These are phyloP conservation scores for Mnemiopsis leidyi DNA, from an alignment of 37 sponge, comb jelly and placozoan species.

Conservation along the genomic window DNA sequence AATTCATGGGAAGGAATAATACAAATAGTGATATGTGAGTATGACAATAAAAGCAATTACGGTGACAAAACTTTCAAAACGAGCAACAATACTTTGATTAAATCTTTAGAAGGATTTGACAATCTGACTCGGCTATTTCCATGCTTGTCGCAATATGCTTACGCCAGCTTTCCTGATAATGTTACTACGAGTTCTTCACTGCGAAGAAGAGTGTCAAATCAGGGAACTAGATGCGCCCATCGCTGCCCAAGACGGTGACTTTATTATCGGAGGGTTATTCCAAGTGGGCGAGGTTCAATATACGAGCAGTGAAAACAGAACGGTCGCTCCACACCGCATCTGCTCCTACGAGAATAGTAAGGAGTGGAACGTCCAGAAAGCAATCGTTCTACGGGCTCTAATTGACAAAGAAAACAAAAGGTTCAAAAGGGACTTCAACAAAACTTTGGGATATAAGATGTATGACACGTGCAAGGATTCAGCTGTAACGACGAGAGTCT, in stretches of 20 bases:
- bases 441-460: conserved; percentile 38
- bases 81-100: too few species aligned
- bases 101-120: too few species aligned
- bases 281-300: background rate
- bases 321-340: background rate
- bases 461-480: conserved; percentile 20
- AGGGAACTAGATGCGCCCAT: background rate
- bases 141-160: too few species aligned
- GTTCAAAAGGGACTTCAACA: conserved; percentile 32
- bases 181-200: too few species aligned
- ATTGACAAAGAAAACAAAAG: background rate
- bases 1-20: too few species aligned
- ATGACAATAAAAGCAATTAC: too few species aligned
- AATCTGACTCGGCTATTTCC: too few species aligned
- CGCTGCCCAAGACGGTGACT: background rate
- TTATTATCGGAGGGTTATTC: background rate
- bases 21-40: too few species aligned
- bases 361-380: background rate
- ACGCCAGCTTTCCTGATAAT: too few species aligned
- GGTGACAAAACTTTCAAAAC: too few species aligned
- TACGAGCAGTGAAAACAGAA: background rate
- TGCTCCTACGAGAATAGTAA: background rate
- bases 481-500: background rate
- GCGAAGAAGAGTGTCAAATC: background rate
- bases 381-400: background rate